A percentile compares a stretch with the other conserved stretches of the same genome.
These are phyloP conservation scores for Aplysia californica DNA, from an alignment of 1,140 invertebrate genomes.

Conservation along the genomic window DNA sequence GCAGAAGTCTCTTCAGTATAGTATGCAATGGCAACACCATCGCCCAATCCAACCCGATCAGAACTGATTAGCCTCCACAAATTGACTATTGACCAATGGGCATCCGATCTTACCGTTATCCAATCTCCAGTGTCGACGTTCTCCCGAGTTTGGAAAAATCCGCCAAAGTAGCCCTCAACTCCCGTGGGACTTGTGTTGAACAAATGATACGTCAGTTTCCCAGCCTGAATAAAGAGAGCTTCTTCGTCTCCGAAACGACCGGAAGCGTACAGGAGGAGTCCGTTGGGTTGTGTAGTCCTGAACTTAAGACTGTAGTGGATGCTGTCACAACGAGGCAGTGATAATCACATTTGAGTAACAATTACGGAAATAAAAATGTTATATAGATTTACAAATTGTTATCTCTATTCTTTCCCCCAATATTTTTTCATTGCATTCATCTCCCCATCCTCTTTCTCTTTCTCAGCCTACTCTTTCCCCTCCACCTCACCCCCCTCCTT, in stretches of 20 bases:
- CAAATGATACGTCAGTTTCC: slow-evolving; percentile 34
- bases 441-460: no score
- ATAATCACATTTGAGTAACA: not conserved
- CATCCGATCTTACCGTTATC: slow-evolving; percentile 29
- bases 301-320: slow-evolving; percentile 33
- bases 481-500: no score
- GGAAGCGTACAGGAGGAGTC: slow-evolving; percentile 28
- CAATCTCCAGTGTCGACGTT: slow-evolving; percentile 31
- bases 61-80: not conserved
- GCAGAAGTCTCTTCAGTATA: no score
- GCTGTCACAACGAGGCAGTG: slow-evolving; percentile 12
- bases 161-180: slow-evolving; percentile 35
- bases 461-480: no score
- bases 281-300: slow-evolving; percentile 26
- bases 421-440: no score
- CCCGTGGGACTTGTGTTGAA: slow-evolving; percentile 36
- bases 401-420: no score
- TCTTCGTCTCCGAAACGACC: slow-evolving; percentile 35
- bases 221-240: slow-evolving; percentile 30
- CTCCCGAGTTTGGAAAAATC: slow-evolving; percentile 20
- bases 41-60: not conserved
- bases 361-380: not conserved
- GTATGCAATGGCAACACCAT: no score
- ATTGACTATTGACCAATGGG: not conserved
- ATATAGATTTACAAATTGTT: not conserved